Percentiles rank a stretch among this genome's conserved stretches.
phyloP scores from a whole-genome alignment of 2,113 vertebrate genomes.

The Setophaga petechia region DNA sequence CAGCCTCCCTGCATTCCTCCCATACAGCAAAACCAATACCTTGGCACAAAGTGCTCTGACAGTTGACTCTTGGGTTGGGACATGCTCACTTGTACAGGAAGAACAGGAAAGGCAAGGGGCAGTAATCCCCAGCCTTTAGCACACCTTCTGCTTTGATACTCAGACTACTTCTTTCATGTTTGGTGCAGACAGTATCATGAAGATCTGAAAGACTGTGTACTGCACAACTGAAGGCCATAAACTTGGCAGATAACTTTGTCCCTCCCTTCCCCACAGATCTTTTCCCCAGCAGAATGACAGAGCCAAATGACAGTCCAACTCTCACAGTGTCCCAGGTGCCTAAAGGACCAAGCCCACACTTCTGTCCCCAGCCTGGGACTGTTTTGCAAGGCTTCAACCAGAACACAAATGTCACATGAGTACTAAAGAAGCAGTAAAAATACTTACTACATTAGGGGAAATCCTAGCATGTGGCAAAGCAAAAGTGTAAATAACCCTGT shows the following conservation, averaged over 20 bases:
- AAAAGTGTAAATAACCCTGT: not conserved
- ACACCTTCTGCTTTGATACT: slow-evolving; percentile 9
- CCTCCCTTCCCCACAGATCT: not conserved
- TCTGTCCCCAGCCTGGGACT: not conserved
- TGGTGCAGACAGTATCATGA: not conserved
- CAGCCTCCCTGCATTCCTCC: slow-evolving; percentile 5
- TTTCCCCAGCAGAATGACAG: not conserved
- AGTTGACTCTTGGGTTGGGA: not conserved
- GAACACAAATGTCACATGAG: not conserved
- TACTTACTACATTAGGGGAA: not conserved
- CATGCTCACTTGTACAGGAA: not conserved
- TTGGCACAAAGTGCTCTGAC: not conserved
- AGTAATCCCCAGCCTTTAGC: not conserved
- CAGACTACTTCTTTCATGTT: not conserved
- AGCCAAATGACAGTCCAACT: not conserved
- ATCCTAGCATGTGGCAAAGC: not conserved
- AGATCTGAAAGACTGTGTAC: not conserved
- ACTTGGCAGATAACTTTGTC: not conserved
- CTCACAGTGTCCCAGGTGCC: not conserved
- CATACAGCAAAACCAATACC: not conserved
- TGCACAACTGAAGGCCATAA: not conserved
- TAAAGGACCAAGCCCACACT: not conserved
- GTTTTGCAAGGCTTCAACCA: not conserved
- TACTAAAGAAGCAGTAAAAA: not conserved
- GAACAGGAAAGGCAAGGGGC: not conserved